Evolutionary conservation across 92 coral and sea anemone genomes (phyloP), one percentile per base, ranked within the genome.

Genomic region (Umimayanthus kanabou): DNA sequence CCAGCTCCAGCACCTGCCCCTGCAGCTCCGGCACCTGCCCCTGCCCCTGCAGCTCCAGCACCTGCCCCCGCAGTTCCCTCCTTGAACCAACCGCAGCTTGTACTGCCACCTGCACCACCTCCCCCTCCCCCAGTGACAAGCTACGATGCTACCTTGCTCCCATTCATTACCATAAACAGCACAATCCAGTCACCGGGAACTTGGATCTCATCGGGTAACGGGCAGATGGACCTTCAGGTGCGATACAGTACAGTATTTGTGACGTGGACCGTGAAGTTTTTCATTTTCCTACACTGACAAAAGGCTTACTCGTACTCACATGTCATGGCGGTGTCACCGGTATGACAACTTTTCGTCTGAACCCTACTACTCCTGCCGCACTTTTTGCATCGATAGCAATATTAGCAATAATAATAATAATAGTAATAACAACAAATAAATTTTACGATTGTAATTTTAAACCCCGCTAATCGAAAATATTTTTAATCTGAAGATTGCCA

Each of bases 171-270:
- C 18, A 69, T 83, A 70, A 72, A 83, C 77, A 83, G 77, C 40
- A 83, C 87, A 42, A 47, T 83, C 76, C 87, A 83, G 29, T n/a
- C 87, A 43, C 87, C 87, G 4, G 78, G 87, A 26, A 28, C 28
- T 49, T 83, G 87, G 87, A 73, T 70, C 14, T 42, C 87, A 9
- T 70, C 87, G 5, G 77, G 77, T 37, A 83, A 69, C 26, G 77
- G 77, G 20, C 77, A 83, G 70, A 69, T 83, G 64, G 87, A 83
- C 65, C 58, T 83, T 26, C 87, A 83, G 87, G 87, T 69, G 76
- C n/a, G 76, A 82, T 39, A 16, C 5, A 67, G 26, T 61, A 3
- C 5, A 67, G 26, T 61, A 3, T 3, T 20, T 61, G 58, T 53
- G 18, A 53, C 14, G 1, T 3, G 10, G 58, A 53, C 58, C 14